Conservation (phyloP, 2,113 vertebrate species). For the Apeltes quadracus region DNA sequence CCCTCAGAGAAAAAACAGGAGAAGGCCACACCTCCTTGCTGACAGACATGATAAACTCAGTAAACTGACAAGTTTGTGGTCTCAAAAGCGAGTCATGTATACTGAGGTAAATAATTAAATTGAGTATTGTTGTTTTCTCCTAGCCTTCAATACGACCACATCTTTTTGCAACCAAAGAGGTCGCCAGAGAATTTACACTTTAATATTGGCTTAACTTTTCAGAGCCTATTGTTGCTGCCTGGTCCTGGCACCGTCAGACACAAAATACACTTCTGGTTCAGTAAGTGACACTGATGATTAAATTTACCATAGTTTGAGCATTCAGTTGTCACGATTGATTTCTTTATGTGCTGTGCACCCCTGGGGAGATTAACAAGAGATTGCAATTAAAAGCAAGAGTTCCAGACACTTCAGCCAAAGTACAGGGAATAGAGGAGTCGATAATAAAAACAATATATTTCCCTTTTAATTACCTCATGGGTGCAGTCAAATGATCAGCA, state of each 20-base stretch:
- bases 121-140: not conserved
- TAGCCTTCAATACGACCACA: not conserved
- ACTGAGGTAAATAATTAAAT: not conserved
- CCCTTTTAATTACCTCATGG: not conserved
- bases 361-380: not conserved
- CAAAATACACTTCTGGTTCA: not conserved
- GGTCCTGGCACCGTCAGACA: not conserved
- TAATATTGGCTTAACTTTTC: not conserved
- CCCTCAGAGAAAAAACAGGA: too few relatives aligned
- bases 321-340: not conserved
- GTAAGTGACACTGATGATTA: not conserved
- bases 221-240: not conserved
- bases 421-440: not conserved
- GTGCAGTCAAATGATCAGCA: not conserved
- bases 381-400: not conserved
- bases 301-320: not conserved
- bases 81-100: too few relatives aligned
- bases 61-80: too few relatives aligned
- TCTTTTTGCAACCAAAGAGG: not conserved
- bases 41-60: too few relatives aligned
- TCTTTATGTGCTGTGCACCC: not conserved
- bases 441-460: slow-evolving; percentile 1
- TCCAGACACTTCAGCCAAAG: not conserved
- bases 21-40: too few relatives aligned
- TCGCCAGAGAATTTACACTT: not conserved